Evolutionary conservation across 2,888 invertebrate species (phyloP), one percentile per base, ranked within the genome.

Genomic region (Lasioglossum zephyrum): DNA sequence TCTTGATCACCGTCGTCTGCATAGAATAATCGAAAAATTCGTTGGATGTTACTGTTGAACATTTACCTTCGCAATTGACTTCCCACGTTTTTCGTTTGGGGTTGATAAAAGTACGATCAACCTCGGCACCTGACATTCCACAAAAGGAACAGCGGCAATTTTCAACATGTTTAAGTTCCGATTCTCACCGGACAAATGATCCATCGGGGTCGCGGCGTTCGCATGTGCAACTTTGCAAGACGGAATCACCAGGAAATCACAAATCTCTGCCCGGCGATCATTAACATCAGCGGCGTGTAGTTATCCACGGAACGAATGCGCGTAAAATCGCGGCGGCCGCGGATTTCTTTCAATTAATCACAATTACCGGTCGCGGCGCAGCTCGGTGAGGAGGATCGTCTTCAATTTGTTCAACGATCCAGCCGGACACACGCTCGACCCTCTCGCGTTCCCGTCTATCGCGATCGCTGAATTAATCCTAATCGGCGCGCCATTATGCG

Each of bases 261-360:
- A 53, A 31, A 70, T 39, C 60, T 39, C 70, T 39, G 39, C 6
- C 22, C 69, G 69, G 69, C 39, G 47, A 53, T 47, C 73, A 73
- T 84, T 73, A 77, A 39, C 47, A 41, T 11, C 39, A 36, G 36
- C 69, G 18, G 53, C 44, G 79, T 39, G 75, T 84, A 77, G 78
- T 84, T 77, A 47, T 13, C 49, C n/a, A 4, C 47, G 44, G 16
- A 57, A 16, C 57, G 69, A 8, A 41, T 44, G 70, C 75, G 82
- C 18, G 75, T 72, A 63, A 69, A 82, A 81, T 72, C 75, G 5
- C 39, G 41, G 8, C 6, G 39, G 22, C 6, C 69, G 49, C 26
- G 74, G 36, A 36, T 79, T 84, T 79, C 85, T 84, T 78, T 49
- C 79, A 79, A 79, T 85, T 85, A 85, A 85, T 86, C 86, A 81